phyloP scores from a whole-genome alignment of 2,888 invertebrate genomes.

The Rhagophthalmus giganteus region DNA sequence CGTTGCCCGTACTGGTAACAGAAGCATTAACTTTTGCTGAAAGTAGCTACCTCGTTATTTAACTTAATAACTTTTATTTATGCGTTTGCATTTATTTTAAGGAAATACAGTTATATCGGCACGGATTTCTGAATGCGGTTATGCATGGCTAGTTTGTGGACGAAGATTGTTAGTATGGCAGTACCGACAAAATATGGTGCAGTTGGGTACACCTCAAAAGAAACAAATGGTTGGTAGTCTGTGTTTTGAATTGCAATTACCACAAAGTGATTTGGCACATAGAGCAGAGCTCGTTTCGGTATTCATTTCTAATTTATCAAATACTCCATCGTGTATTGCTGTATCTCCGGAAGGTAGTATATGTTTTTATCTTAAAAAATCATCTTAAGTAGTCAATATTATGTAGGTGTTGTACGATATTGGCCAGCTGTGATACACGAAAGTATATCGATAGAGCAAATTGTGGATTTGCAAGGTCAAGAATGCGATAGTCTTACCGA shows the following conservation, averaged over 20 bases:
- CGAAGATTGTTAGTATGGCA: slow-evolving; percentile 87
- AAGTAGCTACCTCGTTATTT: slow-evolving; percentile 50
- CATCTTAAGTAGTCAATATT: neutral
- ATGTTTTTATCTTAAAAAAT: neutral
- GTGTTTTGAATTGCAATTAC: slow-evolving; percentile 83
- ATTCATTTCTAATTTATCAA: slow-evolving; percentile 63
- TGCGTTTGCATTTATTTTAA: too few species aligned
- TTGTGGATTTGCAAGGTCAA: slow-evolving; percentile 84
- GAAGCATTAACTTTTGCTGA: slow-evolving; percentile 84
- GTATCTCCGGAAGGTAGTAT: slow-evolving; percentile 87
- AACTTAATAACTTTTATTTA: slow-evolving; percentile 4
- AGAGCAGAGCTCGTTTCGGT: slow-evolving; percentile 81
- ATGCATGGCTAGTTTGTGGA: slow-evolving; percentile 74
- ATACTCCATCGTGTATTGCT: slow-evolving; percentile 81
- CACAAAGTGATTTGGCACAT: slow-evolving; percentile 90
- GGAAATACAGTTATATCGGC: slow-evolving; percentile 56
- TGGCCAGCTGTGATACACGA: slow-evolving; percentile 92
- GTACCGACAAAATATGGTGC: slow-evolving; percentile 57
- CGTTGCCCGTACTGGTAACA: slow-evolving; percentile 84
- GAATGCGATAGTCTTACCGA: slow-evolving; percentile 78
- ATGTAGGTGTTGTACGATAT: slow-evolving; percentile 76
- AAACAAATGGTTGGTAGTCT: slow-evolving; percentile 58
- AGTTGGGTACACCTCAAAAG: slow-evolving; percentile 56
- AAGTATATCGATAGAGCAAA: slow-evolving; percentile 80
- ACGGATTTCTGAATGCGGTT: slow-evolving; percentile 58